Conservation (phyloP, 2,888 invertebrate species). For the Elegia similella region DNA sequence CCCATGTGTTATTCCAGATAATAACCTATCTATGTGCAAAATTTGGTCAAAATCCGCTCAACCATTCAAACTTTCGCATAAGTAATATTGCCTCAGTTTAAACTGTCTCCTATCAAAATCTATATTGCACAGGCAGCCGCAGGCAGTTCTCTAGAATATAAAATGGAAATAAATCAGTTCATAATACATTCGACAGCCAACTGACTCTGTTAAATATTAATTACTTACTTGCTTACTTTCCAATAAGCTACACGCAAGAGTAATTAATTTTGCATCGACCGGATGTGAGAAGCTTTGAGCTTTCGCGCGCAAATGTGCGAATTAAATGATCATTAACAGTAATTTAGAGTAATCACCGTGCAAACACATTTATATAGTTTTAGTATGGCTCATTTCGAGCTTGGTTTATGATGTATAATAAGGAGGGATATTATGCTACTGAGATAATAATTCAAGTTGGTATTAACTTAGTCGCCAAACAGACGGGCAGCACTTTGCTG, state of each 20-base stretch:
- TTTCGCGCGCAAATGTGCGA: not conserved
- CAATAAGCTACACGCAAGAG: not conserved
- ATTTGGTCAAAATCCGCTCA: too few relatives aligned
- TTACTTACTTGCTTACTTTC: not conserved
- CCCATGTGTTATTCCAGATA: too few relatives aligned
- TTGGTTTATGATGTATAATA: not conserved
- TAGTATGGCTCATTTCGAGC: not conserved
- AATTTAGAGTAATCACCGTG: not conserved
- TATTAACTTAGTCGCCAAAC: too few relatives aligned
- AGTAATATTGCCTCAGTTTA: too few relatives aligned
- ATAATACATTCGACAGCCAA: not conserved
- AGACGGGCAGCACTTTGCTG: too few relatives aligned
- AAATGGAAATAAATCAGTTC: not conserved
- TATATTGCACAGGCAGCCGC: too few relatives aligned
- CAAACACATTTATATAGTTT: not conserved
- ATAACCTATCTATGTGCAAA: too few relatives aligned
- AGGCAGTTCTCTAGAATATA: too few relatives aligned
- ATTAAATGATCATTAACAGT: constrained; percentile 4
- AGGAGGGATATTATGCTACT: too few relatives aligned
- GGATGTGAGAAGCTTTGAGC: not conserved
- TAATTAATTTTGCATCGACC: not conserved
- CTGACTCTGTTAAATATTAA: not conserved
- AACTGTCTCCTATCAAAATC: too few relatives aligned
- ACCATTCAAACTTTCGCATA: too few relatives aligned
- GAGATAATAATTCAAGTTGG: too few relatives aligned